Base-by-base conservation (phyloP, 2,888 invertebrate genomes). In the Gibbula magus region DNA sequence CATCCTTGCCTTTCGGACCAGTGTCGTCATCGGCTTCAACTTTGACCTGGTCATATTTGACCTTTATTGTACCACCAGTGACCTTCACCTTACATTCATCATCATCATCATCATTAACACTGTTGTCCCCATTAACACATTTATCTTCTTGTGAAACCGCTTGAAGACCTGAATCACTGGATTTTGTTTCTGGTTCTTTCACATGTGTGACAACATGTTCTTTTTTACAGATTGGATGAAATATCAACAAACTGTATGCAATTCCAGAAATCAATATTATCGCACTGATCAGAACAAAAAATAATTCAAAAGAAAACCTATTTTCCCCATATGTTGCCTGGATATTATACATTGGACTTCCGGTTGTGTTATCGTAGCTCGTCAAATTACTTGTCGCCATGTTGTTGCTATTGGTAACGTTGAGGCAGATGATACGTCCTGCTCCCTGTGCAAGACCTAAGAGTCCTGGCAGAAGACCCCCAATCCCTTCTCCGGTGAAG, bases 361-460 rank as follows among this genome's bases (percentile, higher is more conserved):
- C 88, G 20, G 77, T 22, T 79, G 0, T 96, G 96, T 84, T 80
- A 56, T 79, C 51, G n/a, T 85, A 45, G 45, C 45, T 45, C 70
- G 10, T 35, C 39, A 35, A 35, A 10, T 16, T 83, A 35, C 35
- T 70, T 16, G 86, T 52, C 4, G 74, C 85, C 1, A 77, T 53
- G 51, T 88, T 88, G 4, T 22, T 35, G 54, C 18, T 25, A 22
- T 10, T 53, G 45, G 84, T 82, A 7, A 84, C 61, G 20, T 86
- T 87, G 7, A 83, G 79, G 79, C 89, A 90, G n/a, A 83, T 78
- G 22, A 91, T 88, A 1, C 86, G 82, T 79, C 96, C 96, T 29
- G 96, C 95, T 78, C 97, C 97, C 93, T 97, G 97, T 75, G 95
- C 94, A 20, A 97, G 93, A 10, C 97, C 95, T 18, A 96, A 94